Base-by-base conservation (phyloP, 2,113 vertebrate genomes). In the Eudyptes chrysolophus region DNA sequence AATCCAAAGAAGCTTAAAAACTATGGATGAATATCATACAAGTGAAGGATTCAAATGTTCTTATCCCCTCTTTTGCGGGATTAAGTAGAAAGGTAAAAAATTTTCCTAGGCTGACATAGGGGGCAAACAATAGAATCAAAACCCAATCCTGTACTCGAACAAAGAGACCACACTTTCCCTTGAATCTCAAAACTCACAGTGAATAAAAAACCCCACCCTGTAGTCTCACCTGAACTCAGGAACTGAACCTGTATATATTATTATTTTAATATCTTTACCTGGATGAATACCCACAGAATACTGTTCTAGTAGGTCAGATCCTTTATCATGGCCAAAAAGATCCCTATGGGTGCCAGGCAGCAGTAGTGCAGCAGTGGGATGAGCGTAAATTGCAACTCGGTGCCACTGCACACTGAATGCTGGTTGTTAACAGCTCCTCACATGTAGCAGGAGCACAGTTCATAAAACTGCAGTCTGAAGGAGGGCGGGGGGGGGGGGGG, bases 401-500 rank as follows among this genome's bases (percentile, higher is more conserved):
- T 26, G 13, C 26, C 57, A 36, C 34, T 22, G 44, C 34, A n/a
- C 27, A 14, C 10, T 16, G 40, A 18, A 34, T 25, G 22, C 22
- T 27, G 13, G 58, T 16, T 72, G 58, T 32, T 90, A 29, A n/a
- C 24, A 70, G 49, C 55, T 69, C 42, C 49, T 77, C 5, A 3
- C 16, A 16, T 2, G 4, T 27, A 34, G 10, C 51, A 40, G 58
- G 13, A 66, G 8, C 11, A 38, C 44, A 60, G 57, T 25, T 46
- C 21, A 16, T 54, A 46, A 49, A 65, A 40, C 10, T 9, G 9
- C 7, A 8, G 25, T n/a, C 51, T 38, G 46, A 83, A 48, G 25
- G 5, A 36, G 24, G 5, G 4, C n/a, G 7, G 7, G 3, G 2
- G 17, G 14, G 4, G 7, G 7, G 9, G 3, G 2, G 17, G 6